Percentiles rank a stretch among this genome's conserved stretches.
These are phyloP conservation scores for Xenopus borealis DNA, from an alignment of 2,113 vertebrate species.

Conservation along the genomic window DNA sequence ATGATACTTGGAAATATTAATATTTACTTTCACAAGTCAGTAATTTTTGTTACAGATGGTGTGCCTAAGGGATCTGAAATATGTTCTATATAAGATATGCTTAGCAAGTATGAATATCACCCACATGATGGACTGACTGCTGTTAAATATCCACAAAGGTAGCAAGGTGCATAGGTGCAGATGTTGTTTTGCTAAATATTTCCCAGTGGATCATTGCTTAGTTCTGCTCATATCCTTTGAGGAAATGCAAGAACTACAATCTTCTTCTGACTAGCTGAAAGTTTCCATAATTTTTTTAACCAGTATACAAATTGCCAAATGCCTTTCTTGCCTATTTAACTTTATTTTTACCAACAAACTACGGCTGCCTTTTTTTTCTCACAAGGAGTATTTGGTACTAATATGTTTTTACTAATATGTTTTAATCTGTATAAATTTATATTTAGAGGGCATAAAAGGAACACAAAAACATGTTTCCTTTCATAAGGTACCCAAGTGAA, in stretches of 20 bases:
- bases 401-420: too few relatives aligned
- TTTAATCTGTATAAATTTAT: too few relatives aligned
- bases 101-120: conserved; percentile 29
- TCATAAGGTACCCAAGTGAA: too few relatives aligned
- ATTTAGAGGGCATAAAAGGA: too few relatives aligned
- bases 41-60: conserved; percentile 25
- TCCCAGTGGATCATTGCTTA: conserved; percentile 19
- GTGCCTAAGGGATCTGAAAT: conserved; percentile 13
- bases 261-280: too few relatives aligned
- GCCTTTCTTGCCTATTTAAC: too few relatives aligned
- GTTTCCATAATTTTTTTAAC: too few relatives aligned
- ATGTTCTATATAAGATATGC: conserved; percentile 19
- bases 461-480: too few relatives aligned
- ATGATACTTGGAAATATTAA: background rate
- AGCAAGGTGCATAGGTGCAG: conserved; percentile 26
- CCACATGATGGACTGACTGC: conserved; percentile 20
- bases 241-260: conserved; percentile 15
- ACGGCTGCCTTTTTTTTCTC: too few relatives aligned
- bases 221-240: conserved; percentile 16
- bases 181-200: conserved; percentile 38
- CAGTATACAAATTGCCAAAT: too few relatives aligned
- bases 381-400: too few relatives aligned
- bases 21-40: conserved; percentile 7
- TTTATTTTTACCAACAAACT: too few relatives aligned
- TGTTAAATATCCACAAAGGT: conserved; percentile 10